Evolutionary conservation across 2,113 vertebrate species (phyloP).

Genomic region (Turnix velox): DNA sequence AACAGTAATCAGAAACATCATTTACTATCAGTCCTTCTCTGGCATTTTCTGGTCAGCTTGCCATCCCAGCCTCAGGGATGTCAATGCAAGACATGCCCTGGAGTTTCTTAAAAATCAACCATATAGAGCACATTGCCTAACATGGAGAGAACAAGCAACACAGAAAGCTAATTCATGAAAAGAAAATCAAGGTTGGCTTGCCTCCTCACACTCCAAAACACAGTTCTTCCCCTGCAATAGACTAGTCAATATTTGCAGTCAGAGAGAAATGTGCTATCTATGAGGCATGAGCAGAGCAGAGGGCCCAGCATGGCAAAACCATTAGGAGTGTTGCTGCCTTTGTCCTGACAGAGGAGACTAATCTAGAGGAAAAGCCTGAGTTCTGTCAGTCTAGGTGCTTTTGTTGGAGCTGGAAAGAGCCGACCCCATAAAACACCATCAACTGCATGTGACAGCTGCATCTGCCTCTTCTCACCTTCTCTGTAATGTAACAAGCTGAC

Average conservation of each 20-base stretch:
- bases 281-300: not conserved
- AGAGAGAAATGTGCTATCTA: rapidly evolving
- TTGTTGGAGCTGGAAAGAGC: not conserved
- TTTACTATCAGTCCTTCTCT: not conserved
- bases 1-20: not conserved
- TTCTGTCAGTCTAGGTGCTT: not conserved
- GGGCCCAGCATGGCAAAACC: not conserved
- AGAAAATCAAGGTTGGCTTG: not conserved
- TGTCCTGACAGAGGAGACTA: not conserved
- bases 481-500: not conserved
- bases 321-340: not conserved
- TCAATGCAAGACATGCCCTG: not conserved
- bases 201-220: not conserved
- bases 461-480: not conserved
- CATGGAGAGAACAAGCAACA: not conserved
- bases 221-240: not conserved
- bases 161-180: not conserved
- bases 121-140: not conserved
- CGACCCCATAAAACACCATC: not conserved
- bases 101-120: not conserved
- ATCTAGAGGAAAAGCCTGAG: not conserved
- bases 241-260: not conserved
- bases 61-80: not conserved
- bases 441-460: not conserved
- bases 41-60: not conserved